A percentile compares a stretch with the other conserved stretches of the same genome.
Conservation (phyloP, 30 jellyfish, hydroid and myxozoan genomes). For the Mastigias papua region DNA sequence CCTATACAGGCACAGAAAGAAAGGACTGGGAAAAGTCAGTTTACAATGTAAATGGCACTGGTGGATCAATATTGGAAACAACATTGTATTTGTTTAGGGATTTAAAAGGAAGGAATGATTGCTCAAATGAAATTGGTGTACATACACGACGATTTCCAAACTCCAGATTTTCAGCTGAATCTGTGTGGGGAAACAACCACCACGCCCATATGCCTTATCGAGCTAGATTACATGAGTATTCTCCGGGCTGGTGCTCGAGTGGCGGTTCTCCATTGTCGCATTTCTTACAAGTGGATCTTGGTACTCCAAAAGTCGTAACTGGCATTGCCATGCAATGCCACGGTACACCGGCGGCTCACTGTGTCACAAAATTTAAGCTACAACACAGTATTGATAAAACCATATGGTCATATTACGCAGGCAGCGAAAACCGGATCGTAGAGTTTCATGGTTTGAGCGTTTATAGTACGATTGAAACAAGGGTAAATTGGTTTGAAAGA, state of each 20-base stretch:
- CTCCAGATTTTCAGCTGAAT: slow-evolving; percentile 37
- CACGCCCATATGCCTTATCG: neutral
- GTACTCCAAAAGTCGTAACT: slow-evolving; percentile 10
- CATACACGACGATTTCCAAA: slow-evolving; percentile 38
- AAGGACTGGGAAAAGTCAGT: slow-evolving; percentile 42
- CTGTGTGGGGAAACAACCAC: neutral
- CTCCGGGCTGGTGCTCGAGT: slow-evolving; percentile 49
- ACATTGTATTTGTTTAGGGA: slow-evolving; percentile 11
- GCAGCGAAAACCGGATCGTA: neutral
- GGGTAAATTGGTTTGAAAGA: slow-evolving; percentile 56
- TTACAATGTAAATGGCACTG: neutral
- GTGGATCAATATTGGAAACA: neutral
- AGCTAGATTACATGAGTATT: slow-evolving; percentile 13
- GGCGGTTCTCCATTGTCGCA: slow-evolving; percentile 18
- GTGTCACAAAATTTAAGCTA: neutral
- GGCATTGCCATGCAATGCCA: slow-evolving; percentile 63
- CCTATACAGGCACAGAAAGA: slow-evolving; percentile 48
- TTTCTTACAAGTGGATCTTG: slow-evolving; percentile 40
- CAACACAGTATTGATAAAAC: neutral
- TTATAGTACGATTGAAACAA: neutral
- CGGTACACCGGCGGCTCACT: neutral
- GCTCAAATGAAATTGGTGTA: slow-evolving; percentile 57
- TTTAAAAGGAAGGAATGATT: slow-evolving; percentile 20
- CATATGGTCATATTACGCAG: neutral
- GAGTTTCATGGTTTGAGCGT: neutral